Evolutionary conservation across 2,113 vertebrate genomes (phyloP).

Genomic region (Gobiocypris rarus): DNA sequence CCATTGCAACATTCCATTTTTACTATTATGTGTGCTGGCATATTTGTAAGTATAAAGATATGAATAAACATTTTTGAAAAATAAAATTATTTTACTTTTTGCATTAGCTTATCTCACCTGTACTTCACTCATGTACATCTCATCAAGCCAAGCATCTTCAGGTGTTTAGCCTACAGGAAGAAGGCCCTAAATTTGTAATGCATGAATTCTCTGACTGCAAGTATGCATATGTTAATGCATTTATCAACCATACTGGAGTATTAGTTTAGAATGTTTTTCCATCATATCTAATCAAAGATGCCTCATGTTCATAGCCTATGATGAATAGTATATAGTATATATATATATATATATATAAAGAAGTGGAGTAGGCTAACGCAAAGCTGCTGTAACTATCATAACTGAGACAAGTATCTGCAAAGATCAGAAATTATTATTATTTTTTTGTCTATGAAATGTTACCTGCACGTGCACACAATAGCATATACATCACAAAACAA

Average conservation of each 20-base stretch:
- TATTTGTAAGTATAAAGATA: not conserved
- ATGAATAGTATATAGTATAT: not conserved
- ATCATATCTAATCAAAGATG: not conserved
- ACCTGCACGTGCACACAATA: no score
- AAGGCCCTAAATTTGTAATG: not conserved
- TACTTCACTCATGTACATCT: not conserved
- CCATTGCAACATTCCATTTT: no score
- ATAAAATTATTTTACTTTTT: not conserved
- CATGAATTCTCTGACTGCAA: not conserved
- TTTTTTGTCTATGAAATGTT: no score
- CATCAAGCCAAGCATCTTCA: not conserved
- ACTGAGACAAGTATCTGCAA: not conserved
- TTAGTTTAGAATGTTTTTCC: not conserved
- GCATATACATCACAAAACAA: no score
- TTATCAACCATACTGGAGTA: not conserved
- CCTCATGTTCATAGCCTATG: not conserved
- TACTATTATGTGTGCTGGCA: not conserved
- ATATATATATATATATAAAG: not conserved
- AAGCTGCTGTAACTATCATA: not conserved
- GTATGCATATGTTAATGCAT: not conserved
- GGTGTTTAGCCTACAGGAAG: not conserved
- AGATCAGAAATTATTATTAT: not conserved
- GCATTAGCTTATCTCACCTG: not conserved
- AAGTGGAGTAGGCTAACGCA: no score
- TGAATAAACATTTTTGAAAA: not conserved